Evolutionary conservation across 2,888 invertebrate genomes (phyloP).

Genomic region (Lordiphosa andalusiaca): DNA sequence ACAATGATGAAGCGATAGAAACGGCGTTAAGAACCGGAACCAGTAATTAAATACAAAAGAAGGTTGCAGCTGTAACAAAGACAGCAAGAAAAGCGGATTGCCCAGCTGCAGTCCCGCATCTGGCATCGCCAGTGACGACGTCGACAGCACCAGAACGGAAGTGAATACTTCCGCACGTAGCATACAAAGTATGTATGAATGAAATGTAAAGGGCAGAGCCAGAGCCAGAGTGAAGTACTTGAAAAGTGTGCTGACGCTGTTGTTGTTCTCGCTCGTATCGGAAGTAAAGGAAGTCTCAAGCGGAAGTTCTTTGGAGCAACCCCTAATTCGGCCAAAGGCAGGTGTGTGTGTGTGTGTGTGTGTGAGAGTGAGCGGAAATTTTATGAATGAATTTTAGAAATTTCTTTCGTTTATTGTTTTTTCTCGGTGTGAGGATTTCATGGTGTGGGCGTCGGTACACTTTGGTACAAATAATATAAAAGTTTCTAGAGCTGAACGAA

Average conservation of each 20-base stretch:
- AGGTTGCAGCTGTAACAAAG: constrained; percentile 19
- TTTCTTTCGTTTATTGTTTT: too few relatives aligned
- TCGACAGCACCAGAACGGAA: constrained; percentile 55
- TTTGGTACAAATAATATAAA: constrained; percentile 15
- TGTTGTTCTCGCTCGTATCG: constrained; percentile 15
- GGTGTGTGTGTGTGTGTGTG: constrained; percentile 17
- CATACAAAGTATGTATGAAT: constrained; percentile 23
- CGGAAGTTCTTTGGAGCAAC: constrained; percentile 14
- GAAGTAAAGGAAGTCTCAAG: constrained; percentile 26
- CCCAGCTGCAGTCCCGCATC: constrained; percentile 40
- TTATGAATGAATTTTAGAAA: constrained; percentile 33
- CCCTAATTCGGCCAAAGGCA: constrained; percentile 25
- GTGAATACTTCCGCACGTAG: constrained; percentile 73
- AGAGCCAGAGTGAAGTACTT: constrained; percentile 5
- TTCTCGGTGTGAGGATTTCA: constrained; percentile 22
- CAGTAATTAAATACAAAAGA: constrained; percentile 73
- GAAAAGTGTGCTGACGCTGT: background rate
- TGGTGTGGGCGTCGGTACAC: constrained; percentile 27
- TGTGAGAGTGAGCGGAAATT: constrained; percentile 16
- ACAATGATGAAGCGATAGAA: constrained; percentile 32
- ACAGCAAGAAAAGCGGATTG: constrained; percentile 33
- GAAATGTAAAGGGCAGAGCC: background rate
- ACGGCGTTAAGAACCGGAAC: constrained; percentile 75
- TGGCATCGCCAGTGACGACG: constrained; percentile 29
- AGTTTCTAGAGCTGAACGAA: constrained; percentile 56